Conservation (phyloP, 1,140 invertebrate species). For the Dendrolimus punctatus region DNA sequence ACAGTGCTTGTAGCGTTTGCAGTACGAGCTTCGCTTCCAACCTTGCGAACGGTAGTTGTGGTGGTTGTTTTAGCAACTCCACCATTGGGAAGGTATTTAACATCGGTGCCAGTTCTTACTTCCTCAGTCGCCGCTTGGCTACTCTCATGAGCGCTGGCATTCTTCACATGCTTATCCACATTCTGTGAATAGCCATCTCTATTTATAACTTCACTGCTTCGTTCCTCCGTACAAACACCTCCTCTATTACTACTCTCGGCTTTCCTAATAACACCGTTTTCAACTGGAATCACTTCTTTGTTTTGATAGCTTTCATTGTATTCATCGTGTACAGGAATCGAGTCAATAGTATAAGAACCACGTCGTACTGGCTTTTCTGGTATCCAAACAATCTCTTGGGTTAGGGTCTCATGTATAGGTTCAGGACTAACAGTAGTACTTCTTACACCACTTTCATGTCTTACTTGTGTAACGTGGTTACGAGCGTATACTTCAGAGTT, state of each 20-base stretch:
- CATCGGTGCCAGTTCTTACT: constrained; percentile 44
- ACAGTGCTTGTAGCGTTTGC: constrained; percentile 45
- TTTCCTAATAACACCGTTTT: constrained; percentile 42
- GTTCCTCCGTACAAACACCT: constrained; percentile 33
- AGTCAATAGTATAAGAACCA: constrained; percentile 58
- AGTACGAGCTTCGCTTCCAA: constrained; percentile 48
- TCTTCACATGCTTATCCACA: constrained; percentile 39
- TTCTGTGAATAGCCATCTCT: constrained; percentile 47
- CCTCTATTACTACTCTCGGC: constrained; percentile 41
- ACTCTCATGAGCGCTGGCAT: constrained; percentile 43
- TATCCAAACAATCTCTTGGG: constrained; percentile 60
- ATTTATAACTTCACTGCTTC: constrained; percentile 35
- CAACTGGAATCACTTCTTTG: constrained; percentile 44
- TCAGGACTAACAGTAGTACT: constrained; percentile 52
- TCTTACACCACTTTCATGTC: constrained; percentile 40
- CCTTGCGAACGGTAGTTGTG: constrained; percentile 50
- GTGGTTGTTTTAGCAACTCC: constrained; percentile 53
- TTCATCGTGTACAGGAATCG: constrained; percentile 33
- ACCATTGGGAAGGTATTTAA: constrained; percentile 50
- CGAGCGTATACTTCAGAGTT: constrained; percentile 21
- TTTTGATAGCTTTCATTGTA: constrained; percentile 46
- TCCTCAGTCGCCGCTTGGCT: constrained; percentile 45
- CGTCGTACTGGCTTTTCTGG: constrained; percentile 47
- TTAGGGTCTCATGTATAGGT: constrained; percentile 48
- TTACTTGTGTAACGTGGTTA: constrained; percentile 43